Percentiles rank a stretch among this genome's conserved stretches.
Evolutionary conservation across 1,140 invertebrate genomes (phyloP).

Genomic region (Scylla paramamosain): DNA sequence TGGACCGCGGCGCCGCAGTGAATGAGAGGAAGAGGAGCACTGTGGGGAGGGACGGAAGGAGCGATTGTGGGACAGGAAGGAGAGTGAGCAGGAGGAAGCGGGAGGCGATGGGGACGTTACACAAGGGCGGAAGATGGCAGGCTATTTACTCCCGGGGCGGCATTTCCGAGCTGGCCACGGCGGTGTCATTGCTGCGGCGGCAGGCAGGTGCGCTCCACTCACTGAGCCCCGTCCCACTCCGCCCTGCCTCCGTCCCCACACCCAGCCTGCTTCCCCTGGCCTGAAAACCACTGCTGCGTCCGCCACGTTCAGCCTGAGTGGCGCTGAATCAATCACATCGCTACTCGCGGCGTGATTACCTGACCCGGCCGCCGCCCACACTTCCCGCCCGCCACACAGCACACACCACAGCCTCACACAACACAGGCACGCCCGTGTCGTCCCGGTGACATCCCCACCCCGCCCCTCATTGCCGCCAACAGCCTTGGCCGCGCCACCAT

Average conservation of each 20-base stretch:
- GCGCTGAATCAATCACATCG: background rate
- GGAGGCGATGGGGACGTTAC: background rate
- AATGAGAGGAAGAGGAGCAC: slow-evolving; percentile 30
- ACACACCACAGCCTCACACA: no score
- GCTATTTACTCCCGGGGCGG: background rate
- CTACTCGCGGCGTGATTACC: background rate
- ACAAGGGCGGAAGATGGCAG: background rate
- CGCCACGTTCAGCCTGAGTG: background rate
- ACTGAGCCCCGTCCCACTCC: no score
- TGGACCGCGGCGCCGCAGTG: background rate
- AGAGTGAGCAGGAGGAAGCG: background rate
- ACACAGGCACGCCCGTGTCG: no score
- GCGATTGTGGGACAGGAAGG: background rate
- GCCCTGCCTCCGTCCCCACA: background rate
- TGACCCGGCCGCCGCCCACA: no score
- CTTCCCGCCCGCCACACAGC: no score
- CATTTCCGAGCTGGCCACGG: background rate
- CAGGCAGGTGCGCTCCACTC: background rate
- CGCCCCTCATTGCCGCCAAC: background rate
- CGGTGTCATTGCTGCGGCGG: background rate
- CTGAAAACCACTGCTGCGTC: background rate
- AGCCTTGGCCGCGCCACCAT: background rate
- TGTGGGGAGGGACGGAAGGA: background rate
- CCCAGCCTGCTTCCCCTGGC: background rate
- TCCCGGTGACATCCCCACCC: no score